A percentile compares a stretch with the other conserved stretches of the same genome.
Conservation (phyloP, 1,140 invertebrate species). For the Wasmannia auropunctata region DNA sequence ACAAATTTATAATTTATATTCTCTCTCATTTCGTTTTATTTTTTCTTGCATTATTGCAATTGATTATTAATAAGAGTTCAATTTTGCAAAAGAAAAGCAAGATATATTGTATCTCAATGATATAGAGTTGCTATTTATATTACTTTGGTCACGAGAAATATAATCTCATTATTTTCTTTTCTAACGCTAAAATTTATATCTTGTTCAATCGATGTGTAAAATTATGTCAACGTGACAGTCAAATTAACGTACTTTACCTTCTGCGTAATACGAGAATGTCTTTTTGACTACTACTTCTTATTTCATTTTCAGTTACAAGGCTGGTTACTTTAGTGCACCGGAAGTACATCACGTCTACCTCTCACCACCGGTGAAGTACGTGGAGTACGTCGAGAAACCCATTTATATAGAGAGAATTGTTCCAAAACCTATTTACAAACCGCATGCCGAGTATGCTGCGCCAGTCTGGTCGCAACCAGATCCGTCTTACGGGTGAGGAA, state of each 20-base stretch:
- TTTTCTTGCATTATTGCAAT: not conserved
- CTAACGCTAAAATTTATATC: not conserved
- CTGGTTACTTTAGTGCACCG: slow-evolving; percentile 77
- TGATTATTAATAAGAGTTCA: slow-evolving; percentile 21
- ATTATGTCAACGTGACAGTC: not conserved
- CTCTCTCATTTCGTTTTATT: not conserved
- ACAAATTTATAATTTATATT: slow-evolving; percentile 35
- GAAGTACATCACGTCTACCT: slow-evolving; percentile 80
- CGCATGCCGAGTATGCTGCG: slow-evolving; percentile 74
- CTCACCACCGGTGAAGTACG: slow-evolving; percentile 74
- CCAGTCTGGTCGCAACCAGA: slow-evolving; percentile 72
- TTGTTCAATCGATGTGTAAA: not conserved
- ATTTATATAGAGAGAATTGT: slow-evolving; percentile 79
- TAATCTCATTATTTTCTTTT: not conserved
- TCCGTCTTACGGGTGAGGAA: slow-evolving; percentile 76
- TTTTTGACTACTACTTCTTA: slow-evolving; percentile 20
- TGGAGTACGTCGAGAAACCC: slow-evolving; percentile 82
- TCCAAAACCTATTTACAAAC: slow-evolving; percentile 76
- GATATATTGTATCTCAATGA: not conserved
- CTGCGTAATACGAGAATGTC: not conserved
- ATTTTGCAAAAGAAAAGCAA: not conserved
- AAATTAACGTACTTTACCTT: not conserved
- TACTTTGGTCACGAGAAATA: not conserved
- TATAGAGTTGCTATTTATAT: not conserved
- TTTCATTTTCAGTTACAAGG: slow-evolving; percentile 76